Conservation (phyloP, 2,797 vertebrate species). For the Pseudotriccus pelzelni region DNA sequence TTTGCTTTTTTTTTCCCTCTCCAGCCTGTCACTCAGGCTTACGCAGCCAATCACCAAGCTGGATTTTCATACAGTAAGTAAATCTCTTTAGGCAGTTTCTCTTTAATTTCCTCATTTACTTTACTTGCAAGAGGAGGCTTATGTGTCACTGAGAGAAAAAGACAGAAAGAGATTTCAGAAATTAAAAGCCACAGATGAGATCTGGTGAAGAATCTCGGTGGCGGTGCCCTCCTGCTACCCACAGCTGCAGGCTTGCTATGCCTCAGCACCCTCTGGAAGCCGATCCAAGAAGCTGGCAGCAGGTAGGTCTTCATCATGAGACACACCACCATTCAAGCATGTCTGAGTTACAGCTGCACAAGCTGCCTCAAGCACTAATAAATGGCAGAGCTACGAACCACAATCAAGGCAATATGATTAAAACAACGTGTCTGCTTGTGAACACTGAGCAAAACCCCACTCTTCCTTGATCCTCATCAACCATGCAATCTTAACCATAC, state of each 20-base stretch:
- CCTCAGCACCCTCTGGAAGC: not conserved
- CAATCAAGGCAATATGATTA: not conserved
- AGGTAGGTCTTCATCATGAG: fast-evolving
- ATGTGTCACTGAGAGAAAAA: not conserved
- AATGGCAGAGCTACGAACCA: not conserved
- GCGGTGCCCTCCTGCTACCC: not conserved
- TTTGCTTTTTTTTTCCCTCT: not conserved
- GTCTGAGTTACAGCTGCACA: not conserved
- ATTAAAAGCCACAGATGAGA: not conserved
- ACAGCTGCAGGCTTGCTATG: not conserved
- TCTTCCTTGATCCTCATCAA: not conserved
- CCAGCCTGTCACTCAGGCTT: not conserved
- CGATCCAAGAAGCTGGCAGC: fast-evolving
- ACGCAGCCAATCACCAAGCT: fast-evolving
- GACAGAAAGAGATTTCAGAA: not conserved
- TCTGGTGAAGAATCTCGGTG: not conserved
- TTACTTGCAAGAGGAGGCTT: not conserved
- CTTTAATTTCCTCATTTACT: conserved; percentile 17
- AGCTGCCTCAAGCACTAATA: not conserved
- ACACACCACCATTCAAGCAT: not conserved
- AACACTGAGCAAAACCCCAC: not conserved
- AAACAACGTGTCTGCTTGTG: not conserved
- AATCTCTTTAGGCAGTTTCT: not conserved
- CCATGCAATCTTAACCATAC: not conserved
- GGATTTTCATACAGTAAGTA: not conserved